Conservation (phyloP, 2,113 vertebrate genomes). For the Rana temporaria region DNA sequence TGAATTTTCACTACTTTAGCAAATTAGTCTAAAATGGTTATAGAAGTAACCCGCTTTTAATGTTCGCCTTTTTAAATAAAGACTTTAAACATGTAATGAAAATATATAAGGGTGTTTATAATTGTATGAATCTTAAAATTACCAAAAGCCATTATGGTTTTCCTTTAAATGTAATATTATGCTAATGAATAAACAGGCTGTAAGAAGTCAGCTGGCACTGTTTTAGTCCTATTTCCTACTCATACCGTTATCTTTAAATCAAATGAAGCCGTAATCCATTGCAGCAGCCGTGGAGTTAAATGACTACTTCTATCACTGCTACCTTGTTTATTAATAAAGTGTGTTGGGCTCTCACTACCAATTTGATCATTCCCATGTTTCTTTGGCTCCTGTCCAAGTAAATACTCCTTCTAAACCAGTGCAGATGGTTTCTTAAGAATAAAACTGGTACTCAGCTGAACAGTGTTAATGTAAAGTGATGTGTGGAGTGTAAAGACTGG, state of each 20-base stretch:
- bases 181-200: too few species aligned
- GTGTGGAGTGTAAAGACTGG: neutral
- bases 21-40: too few species aligned
- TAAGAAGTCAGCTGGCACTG: neutral
- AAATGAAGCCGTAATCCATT: neutral
- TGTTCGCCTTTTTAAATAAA: too few species aligned
- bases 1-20: too few species aligned
- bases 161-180: too few species aligned
- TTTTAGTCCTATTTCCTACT: neutral
- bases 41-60: too few species aligned
- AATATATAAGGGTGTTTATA: too few species aligned
- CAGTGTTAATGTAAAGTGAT: neutral
- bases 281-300: conserved; percentile 13
- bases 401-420: conserved; percentile 7
- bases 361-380: conserved; percentile 31
- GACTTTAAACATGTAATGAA: too few species aligned
- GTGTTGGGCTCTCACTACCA: conserved; percentile 11
- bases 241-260: neutral
- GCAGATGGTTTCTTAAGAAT: conserved; percentile 41
- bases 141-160: too few species aligned
- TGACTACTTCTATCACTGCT: conserved; percentile 15
- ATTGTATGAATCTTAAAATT: too few species aligned
- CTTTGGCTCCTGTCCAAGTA: conserved; percentile 7
- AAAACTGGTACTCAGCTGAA: conserved; percentile 5
- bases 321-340: conserved; percentile 41